Evolutionary conservation across 2,888 invertebrate genomes (phyloP).

Genomic region (Zygothrica quintamaculata): DNA sequence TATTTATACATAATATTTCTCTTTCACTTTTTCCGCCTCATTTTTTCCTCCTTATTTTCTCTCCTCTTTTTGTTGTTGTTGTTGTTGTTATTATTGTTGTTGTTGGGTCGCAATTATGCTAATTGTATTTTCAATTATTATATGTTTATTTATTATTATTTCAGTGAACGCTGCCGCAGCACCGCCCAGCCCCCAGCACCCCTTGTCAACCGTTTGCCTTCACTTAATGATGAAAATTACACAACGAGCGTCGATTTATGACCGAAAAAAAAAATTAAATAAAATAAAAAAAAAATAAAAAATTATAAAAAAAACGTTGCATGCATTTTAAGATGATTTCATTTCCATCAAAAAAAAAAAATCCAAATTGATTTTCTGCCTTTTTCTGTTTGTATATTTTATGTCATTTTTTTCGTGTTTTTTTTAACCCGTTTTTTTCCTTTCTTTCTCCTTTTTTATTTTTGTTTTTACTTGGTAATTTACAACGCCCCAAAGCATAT

Average conservation of each 20-base stretch:
- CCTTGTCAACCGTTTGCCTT: slow-evolving; percentile 15
- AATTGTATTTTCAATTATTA: slow-evolving; percentile 79
- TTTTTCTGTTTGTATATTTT: too few species aligned
- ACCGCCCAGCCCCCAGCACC: background rate
- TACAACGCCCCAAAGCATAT: slow-evolving; percentile 55
- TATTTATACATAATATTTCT: background rate
- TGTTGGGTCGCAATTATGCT: slow-evolving; percentile 67
- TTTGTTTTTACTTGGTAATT: slow-evolving; percentile 47
- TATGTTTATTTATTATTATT: slow-evolving; percentile 79
- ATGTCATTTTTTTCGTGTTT: slow-evolving; percentile 7
- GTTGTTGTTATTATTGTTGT: slow-evolving; percentile 15
- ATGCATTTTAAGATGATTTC: slow-evolving; percentile 75
- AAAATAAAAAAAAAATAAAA: too few species aligned
- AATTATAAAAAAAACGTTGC: slow-evolving; percentile 70
- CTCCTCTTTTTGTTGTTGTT: background rate
- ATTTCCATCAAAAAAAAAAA: slow-evolving; percentile 72
- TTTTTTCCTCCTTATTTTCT: slow-evolving; percentile 31
- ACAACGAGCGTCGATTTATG: slow-evolving; percentile 68
- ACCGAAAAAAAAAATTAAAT: too few species aligned
- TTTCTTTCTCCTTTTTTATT: slow-evolving; percentile 22
- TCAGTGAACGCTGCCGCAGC: slow-evolving; percentile 29
- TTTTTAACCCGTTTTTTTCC: slow-evolving; percentile 6
- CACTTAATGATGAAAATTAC: slow-evolving; percentile 71
- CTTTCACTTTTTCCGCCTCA: background rate
- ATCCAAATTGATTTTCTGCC: slow-evolving; percentile 68